phyloP scores from a whole-genome alignment of 2,888 invertebrate species.

The Dilophus febrilis region DNA sequence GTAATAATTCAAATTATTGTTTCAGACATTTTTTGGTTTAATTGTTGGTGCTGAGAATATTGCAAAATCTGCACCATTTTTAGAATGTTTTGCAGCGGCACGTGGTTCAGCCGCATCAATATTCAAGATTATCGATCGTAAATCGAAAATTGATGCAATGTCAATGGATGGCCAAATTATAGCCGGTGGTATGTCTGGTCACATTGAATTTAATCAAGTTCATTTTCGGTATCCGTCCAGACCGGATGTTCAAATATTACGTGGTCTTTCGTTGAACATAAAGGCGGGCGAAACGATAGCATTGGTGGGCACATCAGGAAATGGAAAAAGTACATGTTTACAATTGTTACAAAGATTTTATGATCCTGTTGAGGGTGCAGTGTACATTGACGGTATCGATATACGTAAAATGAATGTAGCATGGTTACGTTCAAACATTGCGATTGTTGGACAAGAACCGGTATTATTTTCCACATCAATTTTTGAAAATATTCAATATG shows the following conservation, averaged over 20 bases:
- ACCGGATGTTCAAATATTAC: constrained; percentile 46
- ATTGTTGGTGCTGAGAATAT: constrained; percentile 64
- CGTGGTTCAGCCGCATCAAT: constrained; percentile 57
- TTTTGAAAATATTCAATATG: constrained; percentile 49
- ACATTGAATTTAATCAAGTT: constrained; percentile 51
- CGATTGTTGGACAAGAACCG: constrained; percentile 79
- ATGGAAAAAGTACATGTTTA: constrained; percentile 67
- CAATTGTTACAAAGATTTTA: constrained; percentile 62
- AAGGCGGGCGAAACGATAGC: constrained; percentile 53
- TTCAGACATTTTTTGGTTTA: constrained; percentile 48
- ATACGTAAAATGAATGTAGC: constrained; percentile 52
- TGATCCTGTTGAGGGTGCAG: constrained; percentile 40
- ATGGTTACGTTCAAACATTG: constrained; percentile 61
- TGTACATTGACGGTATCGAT: constrained; percentile 43
- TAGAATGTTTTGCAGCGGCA: constrained; percentile 56
- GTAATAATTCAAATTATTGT: background rate
- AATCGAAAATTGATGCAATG: constrained; percentile 54
- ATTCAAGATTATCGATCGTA: constrained; percentile 56
- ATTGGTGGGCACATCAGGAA: constrained; percentile 56
- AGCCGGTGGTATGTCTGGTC: constrained; percentile 37
- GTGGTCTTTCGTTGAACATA: constrained; percentile 45
- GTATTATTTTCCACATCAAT: constrained; percentile 69
- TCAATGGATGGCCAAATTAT: constrained; percentile 46
- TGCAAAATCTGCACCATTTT: constrained; percentile 55
- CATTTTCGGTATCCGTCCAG: constrained; percentile 65